Evolutionary conservation across 2,888 invertebrate genomes (phyloP), one percentile per base, ranked within the genome.

Genomic region (Agrochola macilenta): DNA sequence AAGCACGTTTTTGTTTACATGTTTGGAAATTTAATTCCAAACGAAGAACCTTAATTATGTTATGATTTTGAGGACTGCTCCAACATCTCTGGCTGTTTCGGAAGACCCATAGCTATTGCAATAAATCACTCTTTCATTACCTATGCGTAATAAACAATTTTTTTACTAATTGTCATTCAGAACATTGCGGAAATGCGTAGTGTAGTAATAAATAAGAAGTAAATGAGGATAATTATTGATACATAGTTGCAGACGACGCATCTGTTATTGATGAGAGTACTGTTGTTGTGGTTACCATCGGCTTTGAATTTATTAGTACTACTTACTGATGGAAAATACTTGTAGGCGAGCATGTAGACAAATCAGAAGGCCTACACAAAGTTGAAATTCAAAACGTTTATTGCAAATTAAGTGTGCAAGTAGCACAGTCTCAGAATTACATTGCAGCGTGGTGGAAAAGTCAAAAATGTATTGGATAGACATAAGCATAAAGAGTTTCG

Each of bases 151-250:
- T 8, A 9, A 26, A 43, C 20, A 23, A 14, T 23, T 30, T 54
- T 35, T 54, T 54, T 17, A 61, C 68, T 46, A 35, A 30, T 79
- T 58, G 1, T 5, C 17, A 78, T 74, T 46, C 60, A 74, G 11
- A 20, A 60, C 63, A 64, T 60, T 75, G 35, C 82, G 79, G 79
- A 79, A 81, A 79, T 52, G 4, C 11, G 30, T 58, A 23, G 17
- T 49, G 23, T 0, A 52, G 68, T 64, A 64, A 79, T 79, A 79
- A 81, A 81, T 69, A 69, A 68, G n/a, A 57, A 1, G 12, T 26
- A 4, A 64, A 35, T 68, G 30, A 69, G 43, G 23, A 75, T 52
- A 75, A 58, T 68, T 63, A 63, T 35, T 26, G 26, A 14, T 26
- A 81, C 61, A 43, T 52, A 9, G 52, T 64, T 26, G 49, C 49